Evolutionary conservation across 2,888 invertebrate genomes (phyloP).

Genomic region (Trichopoda pennipes): DNA sequence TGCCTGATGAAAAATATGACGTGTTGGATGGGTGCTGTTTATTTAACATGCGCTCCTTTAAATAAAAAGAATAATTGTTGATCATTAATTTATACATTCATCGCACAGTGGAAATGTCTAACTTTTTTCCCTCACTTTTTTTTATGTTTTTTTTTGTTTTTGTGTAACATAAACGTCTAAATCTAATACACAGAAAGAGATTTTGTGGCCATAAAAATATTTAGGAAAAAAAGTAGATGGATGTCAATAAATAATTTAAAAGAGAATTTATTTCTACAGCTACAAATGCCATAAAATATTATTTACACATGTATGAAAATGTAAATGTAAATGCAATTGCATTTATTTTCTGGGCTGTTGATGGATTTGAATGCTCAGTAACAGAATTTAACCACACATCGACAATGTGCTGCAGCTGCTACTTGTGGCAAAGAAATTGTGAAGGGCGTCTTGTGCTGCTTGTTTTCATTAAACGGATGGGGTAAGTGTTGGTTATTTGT

Average conservation of each 20-base stretch:
- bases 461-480: slow-evolving; percentile 44
- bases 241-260: slow-evolving; percentile 66
- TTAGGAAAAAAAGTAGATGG: slow-evolving; percentile 44
- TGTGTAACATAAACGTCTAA: slow-evolving; percentile 13
- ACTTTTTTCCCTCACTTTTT: not conserved
- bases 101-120: slow-evolving; percentile 38
- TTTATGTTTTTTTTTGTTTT: not conserved
- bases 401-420: slow-evolving; percentile 51
- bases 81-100: slow-evolving; percentile 69
- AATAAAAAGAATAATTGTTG: slow-evolving; percentile 60
- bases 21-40: slow-evolving; percentile 14
- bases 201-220: slow-evolving; percentile 42
- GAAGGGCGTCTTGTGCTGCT: slow-evolving; percentile 59
- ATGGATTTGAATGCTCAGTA: slow-evolving; percentile 52
- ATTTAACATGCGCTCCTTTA: not conserved
- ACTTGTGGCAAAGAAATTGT: slow-evolving; percentile 39
- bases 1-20: slow-evolving; percentile 8
- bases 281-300: not conserved
- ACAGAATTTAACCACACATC: slow-evolving; percentile 25
- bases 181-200: slow-evolving; percentile 1
- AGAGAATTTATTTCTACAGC: slow-evolving; percentile 38
- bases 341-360: slow-evolving; percentile 44
- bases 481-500: slow-evolving; percentile 62
- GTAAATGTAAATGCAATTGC: slow-evolving; percentile 54
- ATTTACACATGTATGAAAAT: slow-evolving; percentile 37